Percentiles rank a stretch among this genome's conserved stretches.
phyloP scores from a whole-genome alignment of 2,113 vertebrate species.

The Neomonachus schauinslandi region DNA sequence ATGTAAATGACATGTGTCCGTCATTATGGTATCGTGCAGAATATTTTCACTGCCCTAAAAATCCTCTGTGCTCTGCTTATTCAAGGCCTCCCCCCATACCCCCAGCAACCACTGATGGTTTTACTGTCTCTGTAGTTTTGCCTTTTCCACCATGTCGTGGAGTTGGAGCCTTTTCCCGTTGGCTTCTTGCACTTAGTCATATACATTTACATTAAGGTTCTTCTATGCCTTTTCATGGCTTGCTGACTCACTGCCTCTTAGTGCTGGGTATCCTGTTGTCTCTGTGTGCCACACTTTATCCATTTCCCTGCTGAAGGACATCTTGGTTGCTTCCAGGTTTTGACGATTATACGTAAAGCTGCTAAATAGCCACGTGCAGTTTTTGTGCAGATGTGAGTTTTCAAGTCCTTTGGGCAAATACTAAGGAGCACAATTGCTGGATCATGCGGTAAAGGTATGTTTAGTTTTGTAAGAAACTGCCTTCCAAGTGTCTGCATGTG shows the following conservation, averaged over 20 bases:
- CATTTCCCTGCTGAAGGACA: background rate
- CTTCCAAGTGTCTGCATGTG: background rate
- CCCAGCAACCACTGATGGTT: background rate
- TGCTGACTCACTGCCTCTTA: background rate
- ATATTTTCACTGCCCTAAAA: background rate
- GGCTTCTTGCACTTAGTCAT: background rate
- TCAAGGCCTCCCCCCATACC: background rate
- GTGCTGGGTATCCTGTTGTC: background rate
- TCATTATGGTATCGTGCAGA: background rate
- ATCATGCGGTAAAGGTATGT: too few relatives aligned
- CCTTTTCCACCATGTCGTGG: background rate
- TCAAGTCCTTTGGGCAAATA: background rate
- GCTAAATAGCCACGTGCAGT: background rate
- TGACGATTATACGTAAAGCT: background rate
- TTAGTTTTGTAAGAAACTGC: background rate
- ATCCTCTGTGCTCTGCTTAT: background rate
- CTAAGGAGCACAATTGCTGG: background rate
- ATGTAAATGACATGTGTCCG: background rate
- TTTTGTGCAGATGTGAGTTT: background rate
- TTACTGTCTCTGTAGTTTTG: background rate
- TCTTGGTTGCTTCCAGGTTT: background rate
- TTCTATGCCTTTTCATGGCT: background rate
- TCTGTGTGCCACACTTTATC: too few relatives aligned
- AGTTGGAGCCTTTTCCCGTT: background rate
- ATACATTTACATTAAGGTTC: background rate